Percentiles rank a stretch among this genome's conserved stretches.
phyloP scores from a whole-genome alignment of 2,797 vertebrate genomes.

The Cottoperca gobio region DNA sequence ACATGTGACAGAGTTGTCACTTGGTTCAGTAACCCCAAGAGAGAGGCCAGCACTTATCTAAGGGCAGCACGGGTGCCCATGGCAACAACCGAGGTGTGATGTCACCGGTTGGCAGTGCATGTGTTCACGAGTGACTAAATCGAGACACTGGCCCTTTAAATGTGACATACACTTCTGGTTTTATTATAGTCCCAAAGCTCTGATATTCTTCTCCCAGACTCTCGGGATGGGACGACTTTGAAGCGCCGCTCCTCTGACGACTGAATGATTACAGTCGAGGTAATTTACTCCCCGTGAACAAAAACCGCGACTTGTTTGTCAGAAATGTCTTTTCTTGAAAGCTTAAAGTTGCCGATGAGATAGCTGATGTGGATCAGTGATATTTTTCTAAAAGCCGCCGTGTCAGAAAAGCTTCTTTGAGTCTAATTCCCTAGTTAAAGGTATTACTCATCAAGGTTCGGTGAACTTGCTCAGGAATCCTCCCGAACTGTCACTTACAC shows the following conservation, averaged over 20 bases:
- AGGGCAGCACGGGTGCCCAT: constrained; percentile 77
- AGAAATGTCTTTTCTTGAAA: constrained; percentile 48
- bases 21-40: constrained; percentile 61
- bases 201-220: constrained; percentile 38
- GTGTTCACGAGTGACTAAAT: constrained; percentile 74
- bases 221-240: constrained; percentile 16
- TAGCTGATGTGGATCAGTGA: constrained; percentile 76
- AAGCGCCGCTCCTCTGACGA: constrained; percentile 44
- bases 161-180: constrained; percentile 60
- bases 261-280: constrained; percentile 57
- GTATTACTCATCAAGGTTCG: constrained; percentile 75
- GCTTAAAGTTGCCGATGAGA: constrained; percentile 64
- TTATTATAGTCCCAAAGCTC: constrained; percentile 47
- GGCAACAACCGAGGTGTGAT: constrained; percentile 80
- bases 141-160: constrained; percentile 69
- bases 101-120: constrained; percentile 76
- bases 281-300: constrained; percentile 40
- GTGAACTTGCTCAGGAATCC: constrained; percentile 69
- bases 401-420: constrained; percentile 78
- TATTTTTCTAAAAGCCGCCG: constrained; percentile 56
- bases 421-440: constrained; percentile 78
- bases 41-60: constrained; percentile 74
- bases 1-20: constrained; percentile 78
- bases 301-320: constrained; percentile 59
- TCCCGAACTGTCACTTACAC: constrained; percentile 67